Conservation (phyloP, 2,797 vertebrate species). For the Arrhamphus sclerolepis region DNA sequence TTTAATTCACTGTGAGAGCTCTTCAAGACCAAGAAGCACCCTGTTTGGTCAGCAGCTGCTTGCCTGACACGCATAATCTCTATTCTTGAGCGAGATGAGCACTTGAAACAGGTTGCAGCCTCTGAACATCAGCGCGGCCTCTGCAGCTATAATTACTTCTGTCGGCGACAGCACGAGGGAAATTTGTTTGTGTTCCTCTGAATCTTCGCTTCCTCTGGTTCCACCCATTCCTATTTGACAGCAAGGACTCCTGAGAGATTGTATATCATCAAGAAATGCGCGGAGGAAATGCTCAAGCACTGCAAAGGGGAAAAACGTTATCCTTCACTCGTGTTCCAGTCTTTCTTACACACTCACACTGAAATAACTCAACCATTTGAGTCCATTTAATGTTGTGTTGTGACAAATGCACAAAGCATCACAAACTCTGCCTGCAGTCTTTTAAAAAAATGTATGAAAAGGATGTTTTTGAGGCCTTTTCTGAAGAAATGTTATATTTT, state of each 20-base stretch:
- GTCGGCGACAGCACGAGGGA: slow-evolving; percentile 5
- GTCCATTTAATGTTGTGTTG: no score
- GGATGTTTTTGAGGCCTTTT: no score
- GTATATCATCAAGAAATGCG: slow-evolving; percentile 40
- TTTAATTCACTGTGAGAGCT: slow-evolving; percentile 27
- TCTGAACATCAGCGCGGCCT: slow-evolving; percentile 4
- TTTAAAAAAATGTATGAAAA: no score
- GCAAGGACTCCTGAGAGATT: slow-evolving; percentile 34
- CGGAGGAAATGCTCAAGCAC: slow-evolving; percentile 66
- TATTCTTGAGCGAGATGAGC: slow-evolving; percentile 4
- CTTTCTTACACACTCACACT: not conserved
- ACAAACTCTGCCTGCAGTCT: no score
- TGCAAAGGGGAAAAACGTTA: no score
- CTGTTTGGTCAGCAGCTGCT: slow-evolving; percentile 9
- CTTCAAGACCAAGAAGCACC: slow-evolving; percentile 11
- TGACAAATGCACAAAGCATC: no score
- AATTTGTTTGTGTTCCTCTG: slow-evolving; percentile 41
- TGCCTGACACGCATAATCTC: slow-evolving; percentile 2
- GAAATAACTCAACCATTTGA: not conserved
- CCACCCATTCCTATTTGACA: slow-evolving; percentile 46
- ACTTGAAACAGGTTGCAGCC: slow-evolving; percentile 21
- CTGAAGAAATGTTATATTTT: not conserved
- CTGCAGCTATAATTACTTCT: slow-evolving; percentile 23
- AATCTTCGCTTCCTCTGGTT: slow-evolving; percentile 43
- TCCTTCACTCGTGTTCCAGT: no score